A percentile compares a stretch with the other conserved stretches of the same genome.
phyloP scores from a whole-genome alignment of 2,113 vertebrate genomes.

The Speoplatyrhinus poulsoni region DNA sequence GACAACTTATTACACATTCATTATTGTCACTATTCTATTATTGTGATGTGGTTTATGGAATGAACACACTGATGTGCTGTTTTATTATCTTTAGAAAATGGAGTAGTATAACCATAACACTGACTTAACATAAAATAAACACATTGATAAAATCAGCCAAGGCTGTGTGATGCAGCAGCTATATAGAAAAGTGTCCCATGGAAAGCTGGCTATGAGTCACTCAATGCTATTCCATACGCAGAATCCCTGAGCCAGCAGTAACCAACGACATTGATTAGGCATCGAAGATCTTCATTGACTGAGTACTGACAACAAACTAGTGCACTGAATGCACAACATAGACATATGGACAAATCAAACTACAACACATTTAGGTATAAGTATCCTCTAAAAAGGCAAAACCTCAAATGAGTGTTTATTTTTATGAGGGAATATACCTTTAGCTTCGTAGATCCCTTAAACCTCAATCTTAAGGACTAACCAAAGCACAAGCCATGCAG shows the following conservation, averaged over 20 bases:
- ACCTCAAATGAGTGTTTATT: not conserved
- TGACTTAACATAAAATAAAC: too few species aligned
- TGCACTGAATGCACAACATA: conserved; percentile 15
- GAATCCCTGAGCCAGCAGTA: conserved; percentile 41
- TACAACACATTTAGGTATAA: too few species aligned
- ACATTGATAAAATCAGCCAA: too few species aligned
- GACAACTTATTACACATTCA: too few species aligned
- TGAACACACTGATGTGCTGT: too few species aligned
- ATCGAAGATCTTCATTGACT: conserved; percentile 56
- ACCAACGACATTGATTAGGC: conserved; percentile 58
- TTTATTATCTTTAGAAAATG: too few species aligned
- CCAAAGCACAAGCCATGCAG: conserved; percentile 32
- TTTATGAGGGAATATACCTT: too few species aligned
- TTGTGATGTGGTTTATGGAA: too few species aligned
- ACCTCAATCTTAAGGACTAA: conserved; percentile 21
- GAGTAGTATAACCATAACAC: too few species aligned
- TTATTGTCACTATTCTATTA: too few species aligned
- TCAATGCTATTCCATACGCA: conserved; percentile 12
- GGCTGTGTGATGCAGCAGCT: too few species aligned
- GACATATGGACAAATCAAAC: conserved; percentile 10
- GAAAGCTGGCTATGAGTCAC: conserved; percentile 24
- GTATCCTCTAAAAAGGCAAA: not conserved
- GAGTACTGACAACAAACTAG: conserved; percentile 28
- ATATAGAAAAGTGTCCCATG: conserved; percentile 1
- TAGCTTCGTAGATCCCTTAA: not conserved